A percentile compares a stretch with the other conserved stretches of the same genome.
These are phyloP conservation scores for Electrona antarctica DNA, from an alignment of 2,113 vertebrate species.

Conservation along the genomic window DNA sequence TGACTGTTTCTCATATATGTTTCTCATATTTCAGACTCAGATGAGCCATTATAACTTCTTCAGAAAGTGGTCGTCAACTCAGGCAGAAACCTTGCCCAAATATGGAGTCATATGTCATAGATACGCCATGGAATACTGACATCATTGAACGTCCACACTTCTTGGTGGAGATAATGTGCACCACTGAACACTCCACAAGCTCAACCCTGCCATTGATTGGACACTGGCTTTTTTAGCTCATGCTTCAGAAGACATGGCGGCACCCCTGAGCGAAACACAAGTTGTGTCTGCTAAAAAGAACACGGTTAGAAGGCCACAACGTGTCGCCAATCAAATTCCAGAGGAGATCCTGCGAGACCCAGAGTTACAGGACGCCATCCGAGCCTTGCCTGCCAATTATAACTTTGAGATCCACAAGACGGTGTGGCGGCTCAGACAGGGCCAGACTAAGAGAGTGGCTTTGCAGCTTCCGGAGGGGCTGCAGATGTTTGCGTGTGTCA, in stretches of 20 bases:
- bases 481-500: conserved; percentile 95
- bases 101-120: too few relatives aligned
- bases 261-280: conserved; percentile 55
- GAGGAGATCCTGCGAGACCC: conserved; percentile 86
- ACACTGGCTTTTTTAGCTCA: conserved; percentile 71
- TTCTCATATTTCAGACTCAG: too few relatives aligned
- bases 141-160: too few relatives aligned
- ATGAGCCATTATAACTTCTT: too few relatives aligned
- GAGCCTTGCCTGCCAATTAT: conserved; percentile 89
- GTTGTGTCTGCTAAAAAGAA: conserved; percentile 65
- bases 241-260: conserved; percentile 84
- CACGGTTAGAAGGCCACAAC: conserved; percentile 71
- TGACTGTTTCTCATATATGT: background rate
- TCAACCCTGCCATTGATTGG: conserved; percentile 48
- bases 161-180: background rate
- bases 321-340: conserved; percentile 89
- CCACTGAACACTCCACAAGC: conserved; percentile 40
- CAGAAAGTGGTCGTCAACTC: too few relatives aligned
- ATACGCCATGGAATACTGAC: too few relatives aligned
- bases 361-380: conserved; percentile 83
- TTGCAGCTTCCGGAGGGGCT: conserved; percentile 97
- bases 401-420: conserved; percentile 99
- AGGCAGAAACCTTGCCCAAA: too few relatives aligned
- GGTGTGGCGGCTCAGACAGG: conserved; percentile 91
- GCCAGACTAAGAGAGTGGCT: conserved; percentile 89